Base-by-base conservation (phyloP, 2,113 vertebrate genomes). In the Gallinago jamesoni region DNA sequence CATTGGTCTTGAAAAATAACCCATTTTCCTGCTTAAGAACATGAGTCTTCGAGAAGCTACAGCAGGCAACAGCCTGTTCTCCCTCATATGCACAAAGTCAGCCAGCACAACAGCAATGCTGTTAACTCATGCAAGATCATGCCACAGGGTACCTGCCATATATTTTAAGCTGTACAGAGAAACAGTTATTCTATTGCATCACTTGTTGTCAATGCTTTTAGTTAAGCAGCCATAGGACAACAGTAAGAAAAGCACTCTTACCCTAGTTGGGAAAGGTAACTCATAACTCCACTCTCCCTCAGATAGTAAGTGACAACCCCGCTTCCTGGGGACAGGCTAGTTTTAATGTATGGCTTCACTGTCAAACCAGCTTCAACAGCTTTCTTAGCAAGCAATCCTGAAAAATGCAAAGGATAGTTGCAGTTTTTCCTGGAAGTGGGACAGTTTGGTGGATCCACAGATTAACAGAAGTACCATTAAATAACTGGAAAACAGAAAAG, bases 221-320 rank as follows among this genome's bases (percentile, higher is more conserved):
- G 37, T 25, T 30, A 79, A 50, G 21, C n/a, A 84, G 33, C 9
- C 55, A 56, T 1, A 75, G 21, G 15, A 81, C 30, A 90, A 75
- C 7, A 57, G 59, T 55, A 62, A 64, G 47, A 63, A 92, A 93
- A 89, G 28, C 30, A 81, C 16, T 64, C 98, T 97, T 97, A 99
- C 99, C 99, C 99, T 20, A 99, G 98, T 13, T 98, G 97, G 66
- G 98, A 96, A 81, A 99, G 99, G 88, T 98, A 99, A 43, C 97
- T 98, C 99, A 99, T 99, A 37, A 99, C 99, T 24, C 99, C 99
- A 12, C 99, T 99, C 94, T 99, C 99, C 73, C 98, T 98, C 22
- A 99, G 98, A 95, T 99, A 99, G 93, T 99, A 99, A 33, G 99
- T 99, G 92, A 99, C 99, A n/a, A 99, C 99, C 3, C 99, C 99